Percentiles rank a stretch among this genome's conserved stretches.
Conservation (phyloP, 2,888 invertebrate genomes). For the Margaritifera margaritifera region DNA sequence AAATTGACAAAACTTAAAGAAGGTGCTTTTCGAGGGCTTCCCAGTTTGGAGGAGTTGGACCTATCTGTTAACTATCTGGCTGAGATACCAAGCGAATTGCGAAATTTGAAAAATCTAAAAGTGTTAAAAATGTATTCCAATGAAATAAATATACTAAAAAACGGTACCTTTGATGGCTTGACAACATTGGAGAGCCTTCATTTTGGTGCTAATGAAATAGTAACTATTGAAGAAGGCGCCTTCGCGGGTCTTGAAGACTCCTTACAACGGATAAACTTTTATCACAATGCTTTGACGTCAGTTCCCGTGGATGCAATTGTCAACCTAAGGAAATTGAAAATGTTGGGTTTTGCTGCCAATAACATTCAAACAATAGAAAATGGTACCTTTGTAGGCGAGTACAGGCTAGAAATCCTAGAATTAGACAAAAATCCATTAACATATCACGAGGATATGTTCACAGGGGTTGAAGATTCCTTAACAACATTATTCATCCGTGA, state of each 20-base stretch:
- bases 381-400: conserved; percentile 35
- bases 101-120: conserved; percentile 25
- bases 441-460: conserved; percentile 37
- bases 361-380: conserved; percentile 23
- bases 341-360: conserved; percentile 30
- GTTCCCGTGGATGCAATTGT: conserved; percentile 37
- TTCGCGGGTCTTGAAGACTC: conserved; percentile 39
- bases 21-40: conserved; percentile 32
- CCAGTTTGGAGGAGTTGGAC: conserved; percentile 34
- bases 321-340: conserved; percentile 32
- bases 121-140: conserved; percentile 35
- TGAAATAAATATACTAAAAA: conserved; percentile 28
- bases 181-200: conserved; percentile 31
- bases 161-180: conserved; percentile 30
- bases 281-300: conserved; percentile 35
- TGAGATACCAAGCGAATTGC: conserved; percentile 30
- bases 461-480: conserved; percentile 41
- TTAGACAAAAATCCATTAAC: conserved; percentile 32
- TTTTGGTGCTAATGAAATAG: conserved; percentile 43
- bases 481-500: conserved; percentile 39
- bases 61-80: conserved; percentile 34
- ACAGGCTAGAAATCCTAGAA: conserved; percentile 29
- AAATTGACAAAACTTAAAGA: conserved; percentile 30
- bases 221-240: conserved; percentile 31
- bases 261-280: conserved; percentile 40